A percentile compares a stretch with the other conserved stretches of the same genome.
Evolutionary conservation across 1,140 invertebrate genomes (phyloP).

Genomic region (Hylyphantes graminicola): DNA sequence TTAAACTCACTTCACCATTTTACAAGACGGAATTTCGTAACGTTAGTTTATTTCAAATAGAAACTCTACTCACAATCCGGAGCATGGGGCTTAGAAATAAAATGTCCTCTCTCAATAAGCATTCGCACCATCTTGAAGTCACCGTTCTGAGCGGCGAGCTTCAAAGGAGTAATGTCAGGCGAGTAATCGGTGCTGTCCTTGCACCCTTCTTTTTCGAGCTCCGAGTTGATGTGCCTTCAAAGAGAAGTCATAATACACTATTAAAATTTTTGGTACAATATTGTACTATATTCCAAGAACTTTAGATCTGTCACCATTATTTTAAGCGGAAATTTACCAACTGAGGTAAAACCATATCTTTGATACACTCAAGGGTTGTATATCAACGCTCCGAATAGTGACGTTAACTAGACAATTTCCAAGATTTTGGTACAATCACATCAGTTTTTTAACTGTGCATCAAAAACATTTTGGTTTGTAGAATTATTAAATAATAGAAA

Average conservation of each 20-base stretch:
- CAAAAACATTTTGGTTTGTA: no score
- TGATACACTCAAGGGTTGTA: no score
- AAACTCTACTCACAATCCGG: constrained; percentile 71
- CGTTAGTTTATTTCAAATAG: neutral
- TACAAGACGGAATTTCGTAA: neutral
- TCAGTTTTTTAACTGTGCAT: no score
- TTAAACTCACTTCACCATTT: neutral
- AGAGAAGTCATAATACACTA: neutral
- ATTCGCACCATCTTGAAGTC: constrained; percentile 78
- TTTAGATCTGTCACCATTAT: no score
- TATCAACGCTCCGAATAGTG: no score
- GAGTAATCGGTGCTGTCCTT: constrained; percentile 72
- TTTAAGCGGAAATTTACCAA: no score
- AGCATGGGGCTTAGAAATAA: constrained; percentile 73
- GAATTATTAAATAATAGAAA: no score
- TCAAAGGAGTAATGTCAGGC: constrained; percentile 78
- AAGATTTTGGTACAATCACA: no score
- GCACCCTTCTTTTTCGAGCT: neutral
- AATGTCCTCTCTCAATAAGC: constrained; percentile 73
- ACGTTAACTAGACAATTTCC: no score
- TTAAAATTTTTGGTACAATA: no score
- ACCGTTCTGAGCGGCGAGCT: constrained; percentile 78
- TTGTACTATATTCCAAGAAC: no score
- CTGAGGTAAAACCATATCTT: no score
- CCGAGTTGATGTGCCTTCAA: neutral